Base-by-base conservation (phyloP, 2,113 vertebrate species). In the Podiceps cristatus region DNA sequence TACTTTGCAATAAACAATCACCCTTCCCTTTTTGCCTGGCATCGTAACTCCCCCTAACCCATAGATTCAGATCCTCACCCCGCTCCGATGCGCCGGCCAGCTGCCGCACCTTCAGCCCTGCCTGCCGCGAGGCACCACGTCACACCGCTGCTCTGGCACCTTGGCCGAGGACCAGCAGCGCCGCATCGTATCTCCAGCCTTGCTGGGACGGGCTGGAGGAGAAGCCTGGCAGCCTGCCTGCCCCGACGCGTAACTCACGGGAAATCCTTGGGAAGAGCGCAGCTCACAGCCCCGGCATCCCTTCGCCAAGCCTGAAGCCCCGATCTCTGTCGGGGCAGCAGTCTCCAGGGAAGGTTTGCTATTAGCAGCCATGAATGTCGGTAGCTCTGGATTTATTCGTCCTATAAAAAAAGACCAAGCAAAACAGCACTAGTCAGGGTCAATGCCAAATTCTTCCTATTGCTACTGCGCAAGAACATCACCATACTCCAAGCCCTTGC, bases 401-500 rank as follows among this genome's bases (percentile, higher is more conserved):
- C 59, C 49, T 55, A 9, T 58, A 40, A 86, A 80, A 64, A 63
- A n/a, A 11, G 12, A 55, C 55, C 27, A 28, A 42, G 37, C 12
- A 13, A 40, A 77, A 58, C 59, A 50, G 50, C 67, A 56, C 52
- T 40, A 6, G 11, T 60, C 25, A 5, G 42, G 35, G 71, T 9
- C 64, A 78, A 0, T 19, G 44, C 29, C 79, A 77, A 53, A 58
- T 20, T 28, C 23, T 59, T 82, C n/a, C 27, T 27, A 7, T 44
- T 28, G 37, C 23, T 19, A 5, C 42, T 44, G 44, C 7, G 14
- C 33, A 20, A 71, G 58, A 80, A 40, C 14, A 15, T 22, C 0
- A 0, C 13, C 8, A 18, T 49, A 42, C 23, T 58, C 33, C 0
- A 2, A 72, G 47, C 25, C 49, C 78, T 40, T n/a, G 20, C n/a